Evolutionary conservation across 2,888 invertebrate genomes (phyloP), one percentile per base, ranked within the genome.

Genomic region (Nemapogon koenigi): DNA sequence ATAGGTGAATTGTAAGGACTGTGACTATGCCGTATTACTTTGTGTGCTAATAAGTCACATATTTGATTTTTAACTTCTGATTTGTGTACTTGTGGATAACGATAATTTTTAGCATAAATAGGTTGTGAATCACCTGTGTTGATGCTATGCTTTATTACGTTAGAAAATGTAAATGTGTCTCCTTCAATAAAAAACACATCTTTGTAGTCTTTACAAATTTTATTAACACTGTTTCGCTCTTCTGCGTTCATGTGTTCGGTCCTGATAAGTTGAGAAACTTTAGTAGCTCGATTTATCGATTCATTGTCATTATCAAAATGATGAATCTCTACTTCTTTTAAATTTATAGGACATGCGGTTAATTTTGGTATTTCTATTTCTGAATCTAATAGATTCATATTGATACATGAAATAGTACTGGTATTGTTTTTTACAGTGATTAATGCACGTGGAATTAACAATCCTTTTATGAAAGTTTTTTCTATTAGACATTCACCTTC

Each of bases 21-120:
- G 11, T 7, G 3, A 11, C 32, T 36, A 27, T 36, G 38, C 16
- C 35, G 15, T 7, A 49, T 47, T 1, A 49, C 43, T 0, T 35
- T 30, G 32, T 43, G 15, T 4, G 37, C 25, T n/a, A 43, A 11
- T 40, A 44, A 43, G 18, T 43, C 35, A 4, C 30, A 7, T 6
- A 40, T 19, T 32, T 40, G 40, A 32, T 31, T 19, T 32, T 32
- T 37, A 2, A 50, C 45, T 43, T 49, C 50, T 31, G 40, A 13
- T 38, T 42, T 32, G 14, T 45, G 46, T 10, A 42, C 36, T 18
- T 47, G 32, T 10, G 50, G 51, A 16, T 43, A 46, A 6, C 49
- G 29, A 39, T 51, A 50, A 2, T 39, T 38, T 43, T 46, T 49
- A 1, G 38, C 28, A 36, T 46, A 35, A 6, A 50, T 41, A 6